Conservation (phyloP, 64 coral and sea anemone species). For the Stichodactyla helianthus region DNA sequence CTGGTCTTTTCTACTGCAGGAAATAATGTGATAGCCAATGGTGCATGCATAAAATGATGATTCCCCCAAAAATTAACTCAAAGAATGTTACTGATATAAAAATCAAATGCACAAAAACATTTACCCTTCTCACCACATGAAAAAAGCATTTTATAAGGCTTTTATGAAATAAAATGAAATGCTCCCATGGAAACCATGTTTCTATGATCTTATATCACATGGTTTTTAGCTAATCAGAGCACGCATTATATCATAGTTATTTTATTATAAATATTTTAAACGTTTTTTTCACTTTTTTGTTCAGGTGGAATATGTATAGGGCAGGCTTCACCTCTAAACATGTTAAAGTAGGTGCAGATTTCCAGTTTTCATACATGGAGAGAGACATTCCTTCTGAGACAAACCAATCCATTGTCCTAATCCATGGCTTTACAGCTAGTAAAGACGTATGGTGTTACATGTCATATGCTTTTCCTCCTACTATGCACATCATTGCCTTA, state of each 20-base stretch:
- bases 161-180: too few relatives aligned
- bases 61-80: too few relatives aligned
- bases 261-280: background rate
- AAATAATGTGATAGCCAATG: too few relatives aligned
- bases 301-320: constrained; percentile 51
- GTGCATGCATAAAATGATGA: too few relatives aligned
- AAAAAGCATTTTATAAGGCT: too few relatives aligned
- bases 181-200: too few relatives aligned
- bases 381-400: constrained; percentile 40
- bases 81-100: too few relatives aligned
- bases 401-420: constrained; percentile 59
- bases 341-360: constrained; percentile 56
- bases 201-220: background rate
- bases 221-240: background rate
- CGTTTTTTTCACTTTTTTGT: background rate
- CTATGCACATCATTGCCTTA: constrained; percentile 64
- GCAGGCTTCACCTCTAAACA: constrained; percentile 66
- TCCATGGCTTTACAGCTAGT: constrained; percentile 75
- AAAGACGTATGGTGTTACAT: constrained; percentile 79
- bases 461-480: constrained; percentile 55
- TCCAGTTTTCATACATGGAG: constrained; percentile 78
- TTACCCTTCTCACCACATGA: background rate
- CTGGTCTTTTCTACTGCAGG: too few relatives aligned
- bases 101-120: too few relatives aligned
- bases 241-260: too few relatives aligned